Percentiles rank a stretch among this genome's conserved stretches.
phyloP scores from a whole-genome alignment of 2,888 invertebrate species.

The Loripinus fragilis region DNA sequence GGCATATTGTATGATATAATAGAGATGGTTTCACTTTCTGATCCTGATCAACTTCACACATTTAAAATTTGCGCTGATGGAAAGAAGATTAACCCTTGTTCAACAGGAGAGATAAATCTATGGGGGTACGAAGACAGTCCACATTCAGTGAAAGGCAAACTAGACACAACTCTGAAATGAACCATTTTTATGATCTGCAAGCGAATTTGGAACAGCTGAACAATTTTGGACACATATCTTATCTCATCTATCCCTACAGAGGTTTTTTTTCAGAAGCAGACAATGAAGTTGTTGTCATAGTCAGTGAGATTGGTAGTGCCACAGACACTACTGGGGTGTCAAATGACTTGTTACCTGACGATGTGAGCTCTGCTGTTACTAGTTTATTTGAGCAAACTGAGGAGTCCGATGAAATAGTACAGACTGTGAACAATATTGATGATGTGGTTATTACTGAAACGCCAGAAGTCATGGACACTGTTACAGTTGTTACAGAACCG shows the following conservation, averaged over 20 bases:
- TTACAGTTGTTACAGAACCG: neutral
- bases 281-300: neutral
- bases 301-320: neutral
- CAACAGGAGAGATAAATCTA: too few relatives aligned
- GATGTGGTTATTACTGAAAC: neutral
- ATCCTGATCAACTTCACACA: too few relatives aligned
- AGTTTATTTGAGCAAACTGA: neutral
- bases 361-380: neutral
- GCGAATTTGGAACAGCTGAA: neutral
- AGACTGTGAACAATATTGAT: neutral
- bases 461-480: neutral
- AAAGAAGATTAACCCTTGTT: too few relatives aligned
- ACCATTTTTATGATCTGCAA: neutral
- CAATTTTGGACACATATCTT: neutral
- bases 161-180: neutral
- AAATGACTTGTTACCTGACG: neutral
- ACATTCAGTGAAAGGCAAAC: neutral
- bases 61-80: too few relatives aligned
- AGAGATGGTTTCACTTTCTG: too few relatives aligned
- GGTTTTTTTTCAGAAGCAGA: neutral
- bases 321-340: neutral
- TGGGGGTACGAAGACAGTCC: too few relatives aligned
- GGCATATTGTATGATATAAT: constrained; percentile 23
- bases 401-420: neutral
- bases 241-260: neutral